Base-by-base conservation (phyloP, 2,888 invertebrate genomes). In the Osmoderma eremita region DNA sequence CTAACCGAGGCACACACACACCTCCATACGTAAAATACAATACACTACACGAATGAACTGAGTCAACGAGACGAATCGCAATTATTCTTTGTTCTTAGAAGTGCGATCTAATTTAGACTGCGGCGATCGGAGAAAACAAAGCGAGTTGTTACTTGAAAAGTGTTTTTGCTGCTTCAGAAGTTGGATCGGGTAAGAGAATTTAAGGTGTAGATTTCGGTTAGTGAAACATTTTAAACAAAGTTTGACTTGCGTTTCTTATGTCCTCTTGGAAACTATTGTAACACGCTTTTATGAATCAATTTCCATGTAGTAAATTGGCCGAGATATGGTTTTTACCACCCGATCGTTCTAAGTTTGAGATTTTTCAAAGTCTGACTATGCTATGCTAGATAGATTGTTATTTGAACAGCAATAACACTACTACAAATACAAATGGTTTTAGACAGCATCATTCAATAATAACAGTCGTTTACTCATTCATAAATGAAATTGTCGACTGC, bases 1-100 rank as follows among this genome's bases (percentile, higher is more conserved):
- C 18, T 36, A 30, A 17, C 36, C 15, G 18, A 50, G 18, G 38
- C 18, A 53, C 50, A 22, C 10, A 22, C 13, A n/a, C 50, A 51
- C 50, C 10, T 42, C 4, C 42, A 42, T 42, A n/a, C 4, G 18
- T 18, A n/a, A n/a, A n/a, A n/a, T n/a, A 53, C 38, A 53, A 30
- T 15, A 38, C 53, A 38, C 53, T n/a, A 18, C 38, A 53, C n/a
- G 36, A 36, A 18, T 53, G 17, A 38, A 53, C 20, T 48, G 20
- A 17, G 38, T 38, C 36, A 36, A 17, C 53, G 38, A 3, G 36
- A 53, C 17, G 53, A 53, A 53, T 53, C 36, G 53, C 38, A 53
- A 53, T 53, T 53, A 53, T 53, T 53, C 53, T 38, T 53, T 53
- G 38, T 53, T 53, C 53, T 53, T 38, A 12, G 53, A 53, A 36